phyloP scores from a whole-genome alignment of 2,113 vertebrate genomes.

The Eudyptes chrysolophus region DNA sequence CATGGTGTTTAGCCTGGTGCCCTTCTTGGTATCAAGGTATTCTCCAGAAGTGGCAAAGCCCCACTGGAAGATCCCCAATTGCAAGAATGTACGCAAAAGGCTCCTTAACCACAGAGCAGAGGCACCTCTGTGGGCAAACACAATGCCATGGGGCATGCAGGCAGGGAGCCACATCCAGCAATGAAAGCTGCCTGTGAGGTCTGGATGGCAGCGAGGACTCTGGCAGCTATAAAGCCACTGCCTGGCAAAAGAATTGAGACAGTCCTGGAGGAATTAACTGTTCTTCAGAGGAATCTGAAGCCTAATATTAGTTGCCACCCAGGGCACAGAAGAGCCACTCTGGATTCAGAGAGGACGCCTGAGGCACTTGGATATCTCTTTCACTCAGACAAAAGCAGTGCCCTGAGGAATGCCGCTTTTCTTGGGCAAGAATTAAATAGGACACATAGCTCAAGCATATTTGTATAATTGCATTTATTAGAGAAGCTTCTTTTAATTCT shows the following conservation, averaged over 20 bases:
- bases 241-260: neutral
- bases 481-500: slow-evolving; percentile 25
- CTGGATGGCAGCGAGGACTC: neutral
- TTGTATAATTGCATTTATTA: slow-evolving; percentile 23
- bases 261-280: neutral
- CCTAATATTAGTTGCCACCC: neutral
- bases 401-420: slow-evolving; percentile 25
- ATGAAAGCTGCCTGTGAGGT: neutral
- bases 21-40: neutral
- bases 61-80: neutral
- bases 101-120: neutral
- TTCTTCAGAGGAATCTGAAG: neutral
- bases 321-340: neutral
- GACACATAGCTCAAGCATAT: neutral
- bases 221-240: neutral
- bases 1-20: neutral
- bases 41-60: neutral
- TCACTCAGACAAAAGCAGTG: slow-evolving; percentile 4
- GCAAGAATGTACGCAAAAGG: neutral
- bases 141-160: fast-evolving
- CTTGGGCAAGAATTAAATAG: slow-evolving; percentile 25
- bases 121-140: neutral
- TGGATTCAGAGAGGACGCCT: neutral
- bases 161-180: neutral
- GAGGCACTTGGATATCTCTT: neutral